phyloP scores from a whole-genome alignment of 1,140 invertebrate genomes.

The Spodoptera litura region DNA sequence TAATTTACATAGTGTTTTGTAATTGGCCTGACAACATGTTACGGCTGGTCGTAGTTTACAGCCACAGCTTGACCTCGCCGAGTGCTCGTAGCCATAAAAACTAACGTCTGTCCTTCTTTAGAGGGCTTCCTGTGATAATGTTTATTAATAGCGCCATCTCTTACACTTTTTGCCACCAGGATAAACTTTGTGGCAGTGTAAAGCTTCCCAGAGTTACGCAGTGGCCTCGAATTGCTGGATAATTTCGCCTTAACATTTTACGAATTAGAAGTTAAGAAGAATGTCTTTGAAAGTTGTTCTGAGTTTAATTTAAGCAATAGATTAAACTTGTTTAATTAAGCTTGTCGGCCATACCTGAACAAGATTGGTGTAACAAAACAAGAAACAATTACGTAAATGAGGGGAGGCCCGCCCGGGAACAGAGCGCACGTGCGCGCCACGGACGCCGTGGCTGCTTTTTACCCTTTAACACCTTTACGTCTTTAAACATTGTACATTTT shows the following conservation, averaged over 20 bases:
- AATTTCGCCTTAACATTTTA: slow-evolving; percentile 5
- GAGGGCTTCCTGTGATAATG: slow-evolving; percentile 19
- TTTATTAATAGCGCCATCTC: slow-evolving; percentile 44
- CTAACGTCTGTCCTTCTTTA: slow-evolving; percentile 26
- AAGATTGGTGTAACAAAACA: slow-evolving; percentile 2
- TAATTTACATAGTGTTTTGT: slow-evolving; percentile 1
- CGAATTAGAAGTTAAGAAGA: slow-evolving; percentile 16
- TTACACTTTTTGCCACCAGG: slow-evolving; percentile 22
- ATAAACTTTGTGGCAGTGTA: slow-evolving; percentile 15
- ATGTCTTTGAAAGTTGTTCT: slow-evolving; percentile 3
- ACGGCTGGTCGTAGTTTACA: not conserved
- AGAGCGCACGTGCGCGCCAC: too few relatives aligned
- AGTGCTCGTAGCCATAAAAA: slow-evolving; percentile 10
- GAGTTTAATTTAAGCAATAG: slow-evolving; percentile 16
- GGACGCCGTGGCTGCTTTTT: too few relatives aligned
- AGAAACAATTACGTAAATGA: not conserved
- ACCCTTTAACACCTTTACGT: too few relatives aligned
- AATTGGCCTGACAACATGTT: slow-evolving; percentile 3
- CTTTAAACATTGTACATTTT: not conserved
- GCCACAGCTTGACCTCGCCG: not conserved
- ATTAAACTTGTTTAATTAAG: slow-evolving; percentile 30
- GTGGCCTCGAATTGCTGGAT: slow-evolving; percentile 11
- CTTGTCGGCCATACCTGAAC: slow-evolving; percentile 4
- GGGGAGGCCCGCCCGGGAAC: not conserved
- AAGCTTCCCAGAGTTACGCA: slow-evolving; percentile 23